Evolutionary conservation across 2,113 vertebrate species (phyloP).

Genomic region (Gymnocephalus cernua): DNA sequence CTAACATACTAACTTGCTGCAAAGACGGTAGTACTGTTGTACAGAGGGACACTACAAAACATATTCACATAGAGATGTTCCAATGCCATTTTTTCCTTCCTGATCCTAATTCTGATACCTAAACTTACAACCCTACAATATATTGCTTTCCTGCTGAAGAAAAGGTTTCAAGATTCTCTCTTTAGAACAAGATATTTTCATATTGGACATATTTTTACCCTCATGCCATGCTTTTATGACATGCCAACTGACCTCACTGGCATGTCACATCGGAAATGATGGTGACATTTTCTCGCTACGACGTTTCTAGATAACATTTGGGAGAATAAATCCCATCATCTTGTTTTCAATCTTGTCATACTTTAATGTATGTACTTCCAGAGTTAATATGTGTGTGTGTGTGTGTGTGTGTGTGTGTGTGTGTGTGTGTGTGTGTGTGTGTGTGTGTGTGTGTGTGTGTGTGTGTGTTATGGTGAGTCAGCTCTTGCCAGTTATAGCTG

Average conservation of each 20-base stretch:
- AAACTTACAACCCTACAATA: too few relatives aligned
- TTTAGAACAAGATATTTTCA: not conserved
- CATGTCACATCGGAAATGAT: not conserved
- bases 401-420: too few relatives aligned
- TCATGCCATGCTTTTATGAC: too few relatives aligned
- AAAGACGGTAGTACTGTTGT: not conserved
- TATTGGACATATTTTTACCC: not conserved
- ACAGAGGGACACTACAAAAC: not conserved
- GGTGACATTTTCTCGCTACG: too few relatives aligned
- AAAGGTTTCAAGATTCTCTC: not conserved
- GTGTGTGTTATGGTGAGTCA: constrained; percentile 28
- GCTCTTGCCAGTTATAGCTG: constrained; percentile 33
- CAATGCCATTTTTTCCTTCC: too few relatives aligned
- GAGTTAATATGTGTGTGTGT: not conserved
- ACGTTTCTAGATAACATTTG: too few relatives aligned
- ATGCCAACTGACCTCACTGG: not conserved
- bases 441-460: constrained; percentile 8
- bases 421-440: too few relatives aligned
- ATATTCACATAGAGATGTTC: not conserved
- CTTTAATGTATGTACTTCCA: not conserved
- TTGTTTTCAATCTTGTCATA: too few relatives aligned
- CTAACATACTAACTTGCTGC: not conserved
- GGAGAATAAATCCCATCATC: too few relatives aligned
- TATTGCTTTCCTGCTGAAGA: not conserved
- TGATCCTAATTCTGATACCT: too few relatives aligned